Conservation (phyloP, 2,113 vertebrate genomes). For the Urocolius indicus region DNA sequence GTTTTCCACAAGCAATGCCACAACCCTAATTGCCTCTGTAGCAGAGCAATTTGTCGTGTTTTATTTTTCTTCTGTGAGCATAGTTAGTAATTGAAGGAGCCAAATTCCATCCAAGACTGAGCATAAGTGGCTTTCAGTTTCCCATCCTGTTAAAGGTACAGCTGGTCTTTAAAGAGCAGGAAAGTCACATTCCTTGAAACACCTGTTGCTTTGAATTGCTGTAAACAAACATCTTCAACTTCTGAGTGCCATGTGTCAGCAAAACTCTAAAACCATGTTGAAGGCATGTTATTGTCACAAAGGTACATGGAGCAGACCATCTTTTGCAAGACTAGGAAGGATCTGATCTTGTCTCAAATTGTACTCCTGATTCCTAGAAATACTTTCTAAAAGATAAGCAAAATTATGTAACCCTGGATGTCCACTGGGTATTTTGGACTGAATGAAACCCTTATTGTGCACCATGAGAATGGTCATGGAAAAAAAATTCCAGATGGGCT, state of each 20-base stretch:
- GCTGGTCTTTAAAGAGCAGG: background rate
- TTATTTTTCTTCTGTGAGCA: background rate
- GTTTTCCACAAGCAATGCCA: background rate
- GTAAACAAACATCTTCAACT: background rate
- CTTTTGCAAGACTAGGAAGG: slow-evolving; percentile 16
- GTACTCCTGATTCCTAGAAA: slow-evolving; percentile 46
- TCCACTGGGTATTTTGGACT: slow-evolving; percentile 41
- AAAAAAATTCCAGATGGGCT: slow-evolving; percentile 29
- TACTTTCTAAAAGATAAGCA: slow-evolving; percentile 41
- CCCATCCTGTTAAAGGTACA: background rate
- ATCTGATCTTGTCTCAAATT: background rate
- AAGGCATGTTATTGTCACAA: background rate
- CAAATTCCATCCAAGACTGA: background rate
- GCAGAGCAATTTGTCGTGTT: background rate
- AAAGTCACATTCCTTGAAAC: background rate
- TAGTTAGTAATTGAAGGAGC: background rate
- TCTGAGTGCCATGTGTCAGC: background rate
- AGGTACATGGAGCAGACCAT: background rate
- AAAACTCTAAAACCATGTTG: background rate
- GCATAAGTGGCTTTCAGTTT: background rate
- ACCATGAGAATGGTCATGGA: background rate
- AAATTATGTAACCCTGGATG: slow-evolving; percentile 1
- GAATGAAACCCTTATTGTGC: slow-evolving; percentile 17
- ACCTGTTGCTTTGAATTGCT: background rate
- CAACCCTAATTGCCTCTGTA: background rate